A percentile compares a stretch with the other conserved stretches of the same genome.
Conservation (phyloP, 2,113 vertebrate genomes). For the Odontophorus gujanensis region DNA sequence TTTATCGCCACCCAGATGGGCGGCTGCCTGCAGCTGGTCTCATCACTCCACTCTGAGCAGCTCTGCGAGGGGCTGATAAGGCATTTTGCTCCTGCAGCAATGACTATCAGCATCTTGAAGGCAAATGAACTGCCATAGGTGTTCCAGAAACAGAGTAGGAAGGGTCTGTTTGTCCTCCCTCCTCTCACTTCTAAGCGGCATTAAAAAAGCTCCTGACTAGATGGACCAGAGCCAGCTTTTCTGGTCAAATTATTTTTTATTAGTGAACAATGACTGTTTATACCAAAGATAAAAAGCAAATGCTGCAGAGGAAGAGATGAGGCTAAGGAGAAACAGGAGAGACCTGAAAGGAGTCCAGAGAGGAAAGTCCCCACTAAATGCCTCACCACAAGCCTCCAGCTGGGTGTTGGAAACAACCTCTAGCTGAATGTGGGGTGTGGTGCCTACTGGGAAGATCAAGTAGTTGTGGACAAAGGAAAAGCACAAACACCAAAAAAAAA, state of each 20-base stretch:
- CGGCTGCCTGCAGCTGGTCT: neutral
- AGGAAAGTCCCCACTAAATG: neutral
- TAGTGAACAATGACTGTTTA: neutral
- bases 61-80: conserved; percentile 17
- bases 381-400: rapidly evolving
- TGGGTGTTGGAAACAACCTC: neutral
- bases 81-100: neutral
- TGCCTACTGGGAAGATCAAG: neutral
- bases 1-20: neutral
- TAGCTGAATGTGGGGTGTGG: neutral
- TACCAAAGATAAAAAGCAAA: conserved; percentile 15
- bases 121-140: neutral
- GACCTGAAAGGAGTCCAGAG: neutral
- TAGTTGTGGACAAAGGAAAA: neutral
- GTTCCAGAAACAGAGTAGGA: neutral
- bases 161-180: rapidly evolving
- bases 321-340: neutral
- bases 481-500: neutral
- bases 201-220: neutral
- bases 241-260: neutral
- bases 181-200: neutral
- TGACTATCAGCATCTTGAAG: neutral
- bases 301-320: neutral
- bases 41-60: rapidly evolving
- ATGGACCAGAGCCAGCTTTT: conserved; percentile 24